Conservation (phyloP, 2,888 invertebrate genomes). For the Nemurella pictetii region DNA sequence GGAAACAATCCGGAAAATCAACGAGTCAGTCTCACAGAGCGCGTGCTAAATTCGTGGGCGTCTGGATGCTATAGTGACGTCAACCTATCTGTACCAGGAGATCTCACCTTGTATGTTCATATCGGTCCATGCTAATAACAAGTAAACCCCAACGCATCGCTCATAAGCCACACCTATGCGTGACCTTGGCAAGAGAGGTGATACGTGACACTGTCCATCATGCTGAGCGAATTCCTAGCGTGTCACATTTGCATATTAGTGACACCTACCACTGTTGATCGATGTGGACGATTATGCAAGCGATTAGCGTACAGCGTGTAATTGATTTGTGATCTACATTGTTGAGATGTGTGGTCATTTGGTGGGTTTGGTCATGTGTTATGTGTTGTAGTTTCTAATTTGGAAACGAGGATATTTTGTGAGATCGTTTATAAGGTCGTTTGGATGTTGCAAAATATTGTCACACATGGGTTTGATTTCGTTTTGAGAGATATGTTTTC, state of each 20-base stretch:
- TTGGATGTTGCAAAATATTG: not conserved
- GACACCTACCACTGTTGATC: not conserved
- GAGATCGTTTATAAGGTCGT: not conserved
- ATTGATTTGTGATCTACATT: too few relatives aligned
- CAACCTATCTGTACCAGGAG: too few relatives aligned
- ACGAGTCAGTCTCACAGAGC: not conserved
- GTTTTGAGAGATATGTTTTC: not conserved
- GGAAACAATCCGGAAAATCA: too few relatives aligned
- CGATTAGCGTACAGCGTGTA: not conserved
- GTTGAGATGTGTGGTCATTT: not conserved
- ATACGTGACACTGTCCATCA: not conserved
- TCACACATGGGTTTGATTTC: not conserved
- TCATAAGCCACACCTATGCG: not conserved
- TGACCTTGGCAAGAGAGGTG: not conserved
- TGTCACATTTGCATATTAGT: not conserved
- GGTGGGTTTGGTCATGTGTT: not conserved
- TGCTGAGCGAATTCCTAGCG: not conserved
- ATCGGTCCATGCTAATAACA: not conserved
- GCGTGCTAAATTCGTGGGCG: not conserved
- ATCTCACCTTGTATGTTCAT: not conserved
- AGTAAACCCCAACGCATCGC: not conserved
- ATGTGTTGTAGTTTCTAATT: not conserved
- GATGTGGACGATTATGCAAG: not conserved
- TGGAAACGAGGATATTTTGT: not conserved
- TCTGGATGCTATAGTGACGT: not conserved